These are phyloP conservation scores for Cherax destructor DNA, from an alignment of 1,140 invertebrate species.

Conservation along the genomic window DNA sequence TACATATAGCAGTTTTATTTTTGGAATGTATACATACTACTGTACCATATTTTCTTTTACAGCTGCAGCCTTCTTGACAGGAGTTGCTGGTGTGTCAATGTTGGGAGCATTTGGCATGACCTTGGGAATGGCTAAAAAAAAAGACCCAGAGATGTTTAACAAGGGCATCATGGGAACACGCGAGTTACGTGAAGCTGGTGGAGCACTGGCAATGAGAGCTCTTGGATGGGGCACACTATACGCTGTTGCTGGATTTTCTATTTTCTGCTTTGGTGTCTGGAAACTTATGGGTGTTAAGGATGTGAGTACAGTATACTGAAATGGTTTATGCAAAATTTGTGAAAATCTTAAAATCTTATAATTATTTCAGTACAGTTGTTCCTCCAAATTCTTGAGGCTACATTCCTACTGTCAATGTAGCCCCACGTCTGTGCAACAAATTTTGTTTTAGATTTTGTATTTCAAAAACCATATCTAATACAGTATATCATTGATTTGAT, in stretches of 20 bases:
- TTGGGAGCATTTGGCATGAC: constrained; percentile 88
- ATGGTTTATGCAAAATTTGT: background rate
- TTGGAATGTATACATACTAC: no score
- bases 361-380: no score
- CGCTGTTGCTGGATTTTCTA: constrained; percentile 86
- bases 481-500: no score
- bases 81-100: constrained; percentile 86
- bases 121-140: constrained; percentile 85
- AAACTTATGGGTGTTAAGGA: constrained; percentile 90
- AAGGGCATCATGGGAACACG: constrained; percentile 83
- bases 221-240: constrained; percentile 91
- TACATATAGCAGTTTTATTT: no score
- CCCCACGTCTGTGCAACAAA: no score
- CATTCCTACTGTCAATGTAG: no score
- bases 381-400: no score
- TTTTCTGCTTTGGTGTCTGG: constrained; percentile 90
- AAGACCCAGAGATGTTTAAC: constrained; percentile 86
- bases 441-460: no score
- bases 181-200: constrained; percentile 85
- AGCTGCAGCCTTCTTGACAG: constrained; percentile 86
- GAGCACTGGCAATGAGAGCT: constrained; percentile 86
- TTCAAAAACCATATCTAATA: no score
- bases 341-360: no score
- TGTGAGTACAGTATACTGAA: constrained; percentile 76
- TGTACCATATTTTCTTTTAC: constrained; percentile 73